Evolutionary conservation across 2,113 vertebrate species (phyloP).

Genomic region (Oenanthe oenanthe): DNA sequence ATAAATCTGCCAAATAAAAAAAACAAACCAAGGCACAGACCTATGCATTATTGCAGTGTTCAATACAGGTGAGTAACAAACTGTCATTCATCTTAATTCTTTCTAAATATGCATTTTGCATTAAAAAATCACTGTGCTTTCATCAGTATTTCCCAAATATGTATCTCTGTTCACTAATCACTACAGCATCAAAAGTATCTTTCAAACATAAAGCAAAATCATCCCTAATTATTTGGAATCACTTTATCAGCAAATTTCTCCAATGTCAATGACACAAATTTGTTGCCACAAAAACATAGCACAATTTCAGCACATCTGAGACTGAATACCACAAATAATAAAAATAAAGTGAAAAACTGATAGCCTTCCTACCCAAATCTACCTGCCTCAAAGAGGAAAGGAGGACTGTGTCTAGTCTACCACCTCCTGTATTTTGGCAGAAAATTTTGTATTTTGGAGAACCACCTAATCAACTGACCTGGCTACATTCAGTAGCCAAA

Average conservation of each 20-base stretch:
- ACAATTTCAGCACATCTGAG: not conserved
- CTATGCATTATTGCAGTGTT: not conserved
- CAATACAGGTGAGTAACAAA: not conserved
- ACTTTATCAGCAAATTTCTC: not conserved
- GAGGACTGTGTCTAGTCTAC: not conserved
- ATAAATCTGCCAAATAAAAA: not conserved
- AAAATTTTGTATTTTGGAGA: too few species aligned
- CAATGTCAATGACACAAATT: not conserved
- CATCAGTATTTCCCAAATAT: not conserved
- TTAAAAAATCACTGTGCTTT: not conserved
- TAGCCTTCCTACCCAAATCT: not conserved
- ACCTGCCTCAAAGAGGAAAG: conserved; percentile 21
- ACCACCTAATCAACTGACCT: conserved; percentile 1
- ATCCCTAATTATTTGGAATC: not conserved
- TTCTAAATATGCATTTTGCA: not conserved
- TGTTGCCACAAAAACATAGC: not conserved
- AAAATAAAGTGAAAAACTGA: not conserved
- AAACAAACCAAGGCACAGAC: not conserved
- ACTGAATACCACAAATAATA: not conserved
- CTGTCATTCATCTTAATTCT: not conserved
- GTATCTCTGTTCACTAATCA: not conserved
- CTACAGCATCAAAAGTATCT: not conserved
- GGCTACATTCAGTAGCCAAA: not conserved
- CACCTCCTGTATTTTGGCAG: conserved; percentile 26
- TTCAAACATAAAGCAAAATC: not conserved